Evolutionary conservation across 2,888 invertebrate species (phyloP), one percentile per base, ranked within the genome.

Genomic region (Andrena trimmerana): DNA sequence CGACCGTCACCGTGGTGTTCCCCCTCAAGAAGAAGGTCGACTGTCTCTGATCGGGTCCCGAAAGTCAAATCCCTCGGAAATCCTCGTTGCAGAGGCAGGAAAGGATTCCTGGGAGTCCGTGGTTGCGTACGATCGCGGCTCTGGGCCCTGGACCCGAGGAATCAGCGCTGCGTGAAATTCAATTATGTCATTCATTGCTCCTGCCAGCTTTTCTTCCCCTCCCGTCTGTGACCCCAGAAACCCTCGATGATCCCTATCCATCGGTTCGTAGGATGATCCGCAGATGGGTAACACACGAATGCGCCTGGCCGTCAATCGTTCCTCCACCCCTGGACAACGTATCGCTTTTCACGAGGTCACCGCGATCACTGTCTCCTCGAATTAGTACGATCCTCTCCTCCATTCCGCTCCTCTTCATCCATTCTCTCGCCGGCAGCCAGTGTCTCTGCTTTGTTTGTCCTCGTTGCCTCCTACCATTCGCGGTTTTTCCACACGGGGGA

Each of bases 121-220:
- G 66, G 69, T 29, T 54, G 27, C 33, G 7, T n/a, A 10, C 52
- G 72, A 24, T 13, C 75, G 66, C 31, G 42, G 63, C 29, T 71
- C 79, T 42, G 66, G 54, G 42, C 8, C 20, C 52, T 24, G 57
- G 57, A 57, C 48, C 72, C 68, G 52, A 24, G 73, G 75, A 77
- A 59, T 89, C 91, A 90, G 82, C 88, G 88, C 90, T 89, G 89
- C 92, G 92, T 93, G 90, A 93, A 92, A 93, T 93, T 92, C 90
- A 93, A 93, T 92, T 92, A 92, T 91, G 90, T 90, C 91, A 90
- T 91, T 92, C 91, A 89, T 90, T 89, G 91, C 88, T 86, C 84
- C 71, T 57, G 68, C 78, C 71, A 76, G 87, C 78, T 79, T 80
- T 81, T 69, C 83, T 52, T 57, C 20, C 70, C 77, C 20, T 60